These are phyloP conservation scores for Phortica okadai DNA, from an alignment of 2,888 invertebrate genomes.

Conservation along the genomic window DNA sequence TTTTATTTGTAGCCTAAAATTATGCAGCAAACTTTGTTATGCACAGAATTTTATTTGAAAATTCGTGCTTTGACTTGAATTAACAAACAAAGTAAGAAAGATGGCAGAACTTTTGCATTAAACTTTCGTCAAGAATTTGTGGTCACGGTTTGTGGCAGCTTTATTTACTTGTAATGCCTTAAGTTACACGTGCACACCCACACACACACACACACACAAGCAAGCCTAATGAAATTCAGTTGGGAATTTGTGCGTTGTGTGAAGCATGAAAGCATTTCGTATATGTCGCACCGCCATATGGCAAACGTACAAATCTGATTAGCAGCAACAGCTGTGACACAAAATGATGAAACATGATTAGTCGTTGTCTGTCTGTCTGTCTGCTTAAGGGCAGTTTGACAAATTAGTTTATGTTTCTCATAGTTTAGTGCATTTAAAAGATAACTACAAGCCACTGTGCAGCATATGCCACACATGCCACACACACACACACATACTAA, in stretches of 20 bases:
- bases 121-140: neutral
- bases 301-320: neutral
- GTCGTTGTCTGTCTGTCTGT: neutral
- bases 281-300: neutral
- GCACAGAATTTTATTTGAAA: too few species aligned
- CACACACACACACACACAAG: neutral
- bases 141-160: neutral
- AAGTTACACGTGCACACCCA: neutral
- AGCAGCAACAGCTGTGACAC: slow-evolving; percentile 9
- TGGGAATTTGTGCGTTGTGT: neutral
- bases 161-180: neutral
- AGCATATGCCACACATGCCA: too few species aligned
- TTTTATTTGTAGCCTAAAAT: too few species aligned
- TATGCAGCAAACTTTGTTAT: too few species aligned
- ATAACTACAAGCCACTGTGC: neutral
- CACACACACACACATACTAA: too few species aligned
- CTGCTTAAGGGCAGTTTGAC: neutral
- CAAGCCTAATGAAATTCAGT: neutral
- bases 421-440: neutral
- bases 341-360: slow-evolving; percentile 9
- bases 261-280: neutral
- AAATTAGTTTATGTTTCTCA: neutral
- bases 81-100: neutral
- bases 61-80: too few species aligned
- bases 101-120: neutral